These are phyloP conservation scores for Drosophila silvestris DNA, from an alignment of 2,888 invertebrate species.

Conservation along the genomic window DNA sequence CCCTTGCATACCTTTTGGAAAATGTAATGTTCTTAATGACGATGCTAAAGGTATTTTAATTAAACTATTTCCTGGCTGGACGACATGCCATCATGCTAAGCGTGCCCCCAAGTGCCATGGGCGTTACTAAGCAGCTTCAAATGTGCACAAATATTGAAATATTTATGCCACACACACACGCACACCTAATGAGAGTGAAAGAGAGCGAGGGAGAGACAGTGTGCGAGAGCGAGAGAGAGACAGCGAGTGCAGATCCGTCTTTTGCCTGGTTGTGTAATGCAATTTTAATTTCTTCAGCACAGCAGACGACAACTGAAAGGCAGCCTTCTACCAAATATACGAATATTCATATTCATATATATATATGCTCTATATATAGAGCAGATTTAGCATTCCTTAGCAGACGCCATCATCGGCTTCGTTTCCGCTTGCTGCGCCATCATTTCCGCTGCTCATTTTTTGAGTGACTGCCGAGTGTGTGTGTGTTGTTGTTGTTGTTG, in stretches of 20 bases:
- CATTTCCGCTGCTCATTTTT: conserved; percentile 77
- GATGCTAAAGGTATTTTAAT: conserved; percentile 79
- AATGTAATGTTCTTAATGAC: conserved; percentile 76
- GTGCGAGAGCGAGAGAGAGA: conserved; percentile 1
- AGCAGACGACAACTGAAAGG: conserved; percentile 70
- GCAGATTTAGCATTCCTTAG: conserved; percentile 20
- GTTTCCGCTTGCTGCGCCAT: conserved; percentile 77
- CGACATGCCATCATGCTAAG: conserved; percentile 33
- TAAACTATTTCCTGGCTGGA: conserved; percentile 78
- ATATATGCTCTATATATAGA: background rate
- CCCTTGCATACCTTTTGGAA: conserved; percentile 53
- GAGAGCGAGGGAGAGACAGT: background rate
- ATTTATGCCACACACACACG: conserved; percentile 63
- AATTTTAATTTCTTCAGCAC: conserved; percentile 78
- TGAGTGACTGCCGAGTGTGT: conserved; percentile 42
- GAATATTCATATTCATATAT: background rate
- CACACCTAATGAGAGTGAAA: conserved; percentile 21
- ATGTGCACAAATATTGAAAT: conserved; percentile 78
- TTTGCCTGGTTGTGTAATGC: conserved; percentile 65
- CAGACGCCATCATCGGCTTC: conserved; percentile 43
- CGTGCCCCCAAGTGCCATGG: conserved; percentile 18
- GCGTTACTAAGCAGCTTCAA: conserved; percentile 73
- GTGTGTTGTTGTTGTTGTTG: conserved; percentile 12
- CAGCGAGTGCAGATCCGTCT: conserved; percentile 36
- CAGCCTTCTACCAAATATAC: conserved; percentile 14